Evolutionary conservation across 1,140 invertebrate species (phyloP).

Genomic region (Aleiodes sp.): DNA sequence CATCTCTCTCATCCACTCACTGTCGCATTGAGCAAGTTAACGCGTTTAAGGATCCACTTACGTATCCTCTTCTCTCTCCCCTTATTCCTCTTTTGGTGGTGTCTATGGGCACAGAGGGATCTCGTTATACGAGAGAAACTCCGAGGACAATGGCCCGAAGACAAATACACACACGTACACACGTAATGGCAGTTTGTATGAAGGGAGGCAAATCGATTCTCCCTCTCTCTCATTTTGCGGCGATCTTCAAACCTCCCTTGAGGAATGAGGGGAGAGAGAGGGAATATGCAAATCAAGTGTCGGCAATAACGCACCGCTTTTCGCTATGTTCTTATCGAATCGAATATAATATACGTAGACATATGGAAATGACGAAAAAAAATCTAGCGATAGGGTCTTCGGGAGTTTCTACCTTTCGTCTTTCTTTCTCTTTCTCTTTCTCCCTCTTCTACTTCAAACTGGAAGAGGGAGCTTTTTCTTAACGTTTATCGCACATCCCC

Average conservation of each 20-base stretch:
- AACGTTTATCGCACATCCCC: not conserved
- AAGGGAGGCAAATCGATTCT: conserved; percentile 33
- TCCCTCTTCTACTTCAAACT: too few species aligned
- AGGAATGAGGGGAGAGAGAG: too few species aligned
- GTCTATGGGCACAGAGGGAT: conserved; percentile 26
- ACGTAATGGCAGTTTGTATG: not conserved
- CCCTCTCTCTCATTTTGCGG: not conserved
- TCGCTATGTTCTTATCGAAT: conserved; percentile 35
- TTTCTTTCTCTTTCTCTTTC: too few species aligned
- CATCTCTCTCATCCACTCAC: not conserved
- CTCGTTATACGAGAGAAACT: conserved; percentile 22
- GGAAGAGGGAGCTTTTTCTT: too few species aligned
- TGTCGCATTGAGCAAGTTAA: conserved; percentile 25
- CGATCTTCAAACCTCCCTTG: conserved; percentile 32
- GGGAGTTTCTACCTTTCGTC: not conserved
- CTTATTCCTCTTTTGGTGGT: conserved; percentile 11
- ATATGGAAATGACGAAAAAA: conserved; percentile 15
- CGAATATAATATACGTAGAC: conserved; percentile 32
- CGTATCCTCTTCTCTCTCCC: not conserved
- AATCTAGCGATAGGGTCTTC: conserved; percentile 8
- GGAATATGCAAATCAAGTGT: conserved; percentile 37
- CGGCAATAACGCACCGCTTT: conserved; percentile 33
- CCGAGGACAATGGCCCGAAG: conserved; percentile 26
- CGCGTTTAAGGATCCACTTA: conserved; percentile 39
- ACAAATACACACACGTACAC: not conserved